A percentile compares a stretch with the other conserved stretches of the same genome.
These are phyloP conservation scores for Hylomyscus alleni DNA, from an alignment of 2,797 vertebrate genomes.

Conservation along the genomic window DNA sequence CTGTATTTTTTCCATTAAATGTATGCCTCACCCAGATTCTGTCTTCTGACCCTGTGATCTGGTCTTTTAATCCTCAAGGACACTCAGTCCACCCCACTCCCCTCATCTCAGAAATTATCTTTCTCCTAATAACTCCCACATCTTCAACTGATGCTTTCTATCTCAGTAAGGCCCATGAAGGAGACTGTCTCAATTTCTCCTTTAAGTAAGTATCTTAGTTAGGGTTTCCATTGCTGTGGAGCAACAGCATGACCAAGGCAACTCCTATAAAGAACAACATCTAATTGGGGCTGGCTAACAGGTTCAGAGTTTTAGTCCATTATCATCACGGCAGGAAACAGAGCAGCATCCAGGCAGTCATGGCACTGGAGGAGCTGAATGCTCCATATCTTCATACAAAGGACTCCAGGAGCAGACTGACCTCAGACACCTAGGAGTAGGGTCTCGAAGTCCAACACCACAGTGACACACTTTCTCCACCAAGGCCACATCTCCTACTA, in stretches of 20 bases:
- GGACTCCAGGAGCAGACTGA: background rate
- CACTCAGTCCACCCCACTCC: too few species aligned
- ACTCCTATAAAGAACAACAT: background rate
- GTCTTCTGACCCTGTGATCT: background rate
- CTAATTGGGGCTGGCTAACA: background rate
- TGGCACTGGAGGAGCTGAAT: background rate
- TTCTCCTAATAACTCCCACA: background rate
- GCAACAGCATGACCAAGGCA: background rate
- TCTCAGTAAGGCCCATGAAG: fast-evolving
- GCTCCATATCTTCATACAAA: background rate
- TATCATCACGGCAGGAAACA: background rate
- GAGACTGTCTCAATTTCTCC: background rate
- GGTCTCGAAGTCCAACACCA: background rate
- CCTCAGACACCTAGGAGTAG: background rate
- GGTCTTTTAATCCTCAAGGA: background rate
- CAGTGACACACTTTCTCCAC: background rate
- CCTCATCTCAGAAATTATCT: background rate
- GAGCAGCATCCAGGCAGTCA: background rate
- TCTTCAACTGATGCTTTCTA: background rate
- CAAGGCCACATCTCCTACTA: background rate
- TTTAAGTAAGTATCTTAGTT: background rate
- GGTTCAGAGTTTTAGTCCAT: background rate
- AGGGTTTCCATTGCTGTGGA: background rate
- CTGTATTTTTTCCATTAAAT: background rate
- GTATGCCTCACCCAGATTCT: background rate